Conservation (phyloP, 2,888 invertebrate genomes). For the Myathropa florea region DNA sequence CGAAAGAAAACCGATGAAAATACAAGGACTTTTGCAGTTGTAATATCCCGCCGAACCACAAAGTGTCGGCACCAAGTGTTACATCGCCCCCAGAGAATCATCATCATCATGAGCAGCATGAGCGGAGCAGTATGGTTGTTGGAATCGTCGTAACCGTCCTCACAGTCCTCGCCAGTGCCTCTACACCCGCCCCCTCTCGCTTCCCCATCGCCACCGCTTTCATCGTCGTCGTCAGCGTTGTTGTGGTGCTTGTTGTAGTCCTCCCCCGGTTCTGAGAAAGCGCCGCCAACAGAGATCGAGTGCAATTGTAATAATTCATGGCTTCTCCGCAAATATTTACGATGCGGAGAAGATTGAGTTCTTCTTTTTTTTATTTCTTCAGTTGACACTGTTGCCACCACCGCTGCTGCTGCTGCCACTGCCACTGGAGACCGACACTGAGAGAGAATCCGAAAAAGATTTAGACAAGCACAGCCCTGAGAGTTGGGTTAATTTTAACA, state of each 20-base stretch:
- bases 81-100: conserved; percentile 54
- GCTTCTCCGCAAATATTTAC: conserved; percentile 68
- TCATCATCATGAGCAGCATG: conserved; percentile 12
- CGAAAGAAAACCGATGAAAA: background rate
- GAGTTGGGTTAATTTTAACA: conserved; percentile 60
- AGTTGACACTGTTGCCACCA: conserved; percentile 25
- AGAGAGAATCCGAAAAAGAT: conserved; percentile 13
- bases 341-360: conserved; percentile 67
- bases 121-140: background rate
- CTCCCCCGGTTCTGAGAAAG: background rate
- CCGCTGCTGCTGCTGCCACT: background rate
- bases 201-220: no score
- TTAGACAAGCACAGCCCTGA: background rate
- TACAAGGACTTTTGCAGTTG: conserved; percentile 17
- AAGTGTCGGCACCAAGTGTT: conserved; percentile 70
- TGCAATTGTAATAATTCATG: conserved; percentile 71
- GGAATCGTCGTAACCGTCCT: conserved; percentile 10
- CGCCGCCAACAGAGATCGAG: conserved; percentile 19
- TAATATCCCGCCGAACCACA: conserved; percentile 58
- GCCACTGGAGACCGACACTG: background rate
- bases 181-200: background rate
- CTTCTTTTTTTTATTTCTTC: conserved; percentile 36
- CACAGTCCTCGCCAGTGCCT: background rate
- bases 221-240: background rate
- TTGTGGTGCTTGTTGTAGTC: conserved; percentile 14